Evolutionary conservation across 64 coral and sea anemone species (phyloP).

Genomic region (Exaiptasia diaphana): DNA sequence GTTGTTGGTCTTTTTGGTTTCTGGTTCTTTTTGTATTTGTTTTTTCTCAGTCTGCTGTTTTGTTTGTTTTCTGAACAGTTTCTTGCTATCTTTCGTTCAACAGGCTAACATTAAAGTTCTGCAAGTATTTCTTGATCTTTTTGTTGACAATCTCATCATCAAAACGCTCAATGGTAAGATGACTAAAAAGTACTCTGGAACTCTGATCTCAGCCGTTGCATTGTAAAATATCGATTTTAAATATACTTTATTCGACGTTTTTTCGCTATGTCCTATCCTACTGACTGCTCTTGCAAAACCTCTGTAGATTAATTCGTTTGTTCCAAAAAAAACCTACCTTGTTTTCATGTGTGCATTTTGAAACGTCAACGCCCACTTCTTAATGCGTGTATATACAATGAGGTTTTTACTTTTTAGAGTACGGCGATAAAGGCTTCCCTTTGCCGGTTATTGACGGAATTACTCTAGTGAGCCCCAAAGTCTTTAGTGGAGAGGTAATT

Average conservation of each 20-base stretch:
- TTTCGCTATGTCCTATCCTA: too few species aligned
- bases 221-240: background rate
- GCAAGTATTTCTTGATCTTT: conserved; percentile 58
- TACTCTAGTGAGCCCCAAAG: conserved; percentile 46
- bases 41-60: background rate
- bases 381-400: background rate
- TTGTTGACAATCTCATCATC: conserved; percentile 58
- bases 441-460: conserved; percentile 71
- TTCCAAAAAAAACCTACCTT: background rate
- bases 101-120: conserved; percentile 56
- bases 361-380: background rate
- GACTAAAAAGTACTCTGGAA: background rate
- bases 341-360: background rate
- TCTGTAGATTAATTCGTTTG: too few species aligned
- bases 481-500: conserved; percentile 69
- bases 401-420: conserved; percentile 50
- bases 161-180: conserved; percentile 68
- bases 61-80: background rate
- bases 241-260: background rate
- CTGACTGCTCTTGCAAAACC: too few species aligned
- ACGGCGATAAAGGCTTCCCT: conserved; percentile 72
- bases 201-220: background rate
- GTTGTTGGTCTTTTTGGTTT: background rate
- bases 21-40: background rate
- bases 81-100: conserved; percentile 6